A percentile compares a stretch with the other conserved stretches of the same genome.
Conservation (phyloP, 2,113 vertebrate genomes). For the Menidia beryllina region DNA sequence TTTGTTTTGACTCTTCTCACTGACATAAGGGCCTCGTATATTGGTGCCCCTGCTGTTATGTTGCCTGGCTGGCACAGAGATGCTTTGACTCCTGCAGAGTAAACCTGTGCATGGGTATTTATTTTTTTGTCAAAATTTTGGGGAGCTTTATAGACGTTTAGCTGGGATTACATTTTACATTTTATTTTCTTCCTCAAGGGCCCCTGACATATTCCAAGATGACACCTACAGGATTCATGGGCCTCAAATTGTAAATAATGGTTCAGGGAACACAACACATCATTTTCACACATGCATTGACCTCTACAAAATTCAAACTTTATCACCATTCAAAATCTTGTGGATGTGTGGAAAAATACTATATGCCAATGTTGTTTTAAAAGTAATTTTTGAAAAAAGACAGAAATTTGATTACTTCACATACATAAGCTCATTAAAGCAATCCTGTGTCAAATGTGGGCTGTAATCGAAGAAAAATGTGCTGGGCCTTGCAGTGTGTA, state of each 20-base stretch:
- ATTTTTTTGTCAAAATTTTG: not conserved
- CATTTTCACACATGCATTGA: not conserved
- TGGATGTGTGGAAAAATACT: not conserved
- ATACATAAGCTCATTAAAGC: too few relatives aligned
- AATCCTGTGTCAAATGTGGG: too few relatives aligned
- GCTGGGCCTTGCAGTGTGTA: not conserved
- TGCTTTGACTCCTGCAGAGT: conserved; percentile 25
- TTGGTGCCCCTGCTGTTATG: conserved; percentile 33
- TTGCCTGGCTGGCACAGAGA: conserved; percentile 22
- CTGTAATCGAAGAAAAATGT: too few relatives aligned
- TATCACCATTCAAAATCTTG: not conserved
- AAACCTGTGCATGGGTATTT: conserved; percentile 1
- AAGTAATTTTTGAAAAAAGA: not conserved
- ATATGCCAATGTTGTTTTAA: not conserved
- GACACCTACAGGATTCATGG: not conserved
- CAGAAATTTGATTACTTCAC: too few relatives aligned
- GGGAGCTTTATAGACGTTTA: too few relatives aligned
- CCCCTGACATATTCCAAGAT: not conserved
- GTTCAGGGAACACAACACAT: not conserved
- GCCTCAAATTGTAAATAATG: not conserved
- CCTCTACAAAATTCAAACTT: not conserved
- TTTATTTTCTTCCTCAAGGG: not conserved
- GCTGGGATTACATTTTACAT: too few relatives aligned
- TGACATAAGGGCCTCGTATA: conserved; percentile 43
- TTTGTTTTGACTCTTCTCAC: conserved; percentile 68